Evolutionary conservation across 2,113 vertebrate genomes (phyloP).

Genomic region (Bos taurus): DNA sequence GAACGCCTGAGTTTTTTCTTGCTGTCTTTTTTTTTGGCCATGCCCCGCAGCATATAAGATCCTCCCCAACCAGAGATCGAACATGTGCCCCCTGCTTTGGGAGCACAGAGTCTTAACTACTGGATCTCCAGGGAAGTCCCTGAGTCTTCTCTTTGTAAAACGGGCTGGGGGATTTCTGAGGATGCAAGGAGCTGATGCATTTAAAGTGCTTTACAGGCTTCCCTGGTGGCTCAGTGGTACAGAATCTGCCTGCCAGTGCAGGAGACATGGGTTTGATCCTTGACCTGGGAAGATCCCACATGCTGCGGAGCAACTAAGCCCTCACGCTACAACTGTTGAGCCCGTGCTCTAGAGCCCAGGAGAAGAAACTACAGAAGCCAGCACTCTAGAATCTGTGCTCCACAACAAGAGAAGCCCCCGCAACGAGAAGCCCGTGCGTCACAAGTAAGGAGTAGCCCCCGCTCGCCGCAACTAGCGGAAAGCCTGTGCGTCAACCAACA

Average conservation of each 20-base stretch:
- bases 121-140: background rate
- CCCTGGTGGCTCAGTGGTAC: background rate
- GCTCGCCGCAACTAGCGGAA: background rate
- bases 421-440: background rate
- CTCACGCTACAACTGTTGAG: background rate
- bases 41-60: accelerated
- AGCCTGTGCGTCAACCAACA: background rate
- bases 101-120: background rate
- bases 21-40: background rate
- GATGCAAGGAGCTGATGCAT: background rate
- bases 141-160: background rate
- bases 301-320: background rate
- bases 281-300: background rate
- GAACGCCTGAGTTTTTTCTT: background rate
- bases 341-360: background rate
- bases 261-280: background rate
- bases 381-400: background rate
- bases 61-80: background rate
- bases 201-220: background rate
- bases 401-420: background rate
- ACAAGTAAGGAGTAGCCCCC: background rate
- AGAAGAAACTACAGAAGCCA: background rate
- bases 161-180: background rate
- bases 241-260: background rate
- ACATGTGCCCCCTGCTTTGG: background rate